Conservation (phyloP, 2,888 invertebrate genomes). For the Trimorus sp. region DNA sequence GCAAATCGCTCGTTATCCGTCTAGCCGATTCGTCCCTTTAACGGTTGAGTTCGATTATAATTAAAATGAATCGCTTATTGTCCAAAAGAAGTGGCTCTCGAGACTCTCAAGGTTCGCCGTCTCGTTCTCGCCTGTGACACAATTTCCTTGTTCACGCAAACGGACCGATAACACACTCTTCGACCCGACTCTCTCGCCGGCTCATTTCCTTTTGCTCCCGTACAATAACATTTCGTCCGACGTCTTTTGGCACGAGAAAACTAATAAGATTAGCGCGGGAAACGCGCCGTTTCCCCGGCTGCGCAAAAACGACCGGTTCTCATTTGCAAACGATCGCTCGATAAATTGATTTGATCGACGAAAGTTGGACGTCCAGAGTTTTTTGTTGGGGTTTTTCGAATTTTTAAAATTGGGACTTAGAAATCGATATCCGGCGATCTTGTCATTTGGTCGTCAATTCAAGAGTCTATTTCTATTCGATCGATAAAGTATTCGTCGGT, state of each 20-base stretch:
- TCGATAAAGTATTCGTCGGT: too few relatives aligned
- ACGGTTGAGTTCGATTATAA: conserved; percentile 71
- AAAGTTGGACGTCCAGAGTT: too few relatives aligned
- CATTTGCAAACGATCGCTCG: neutral
- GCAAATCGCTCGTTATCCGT: conserved; percentile 39
- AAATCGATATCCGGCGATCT: too few relatives aligned
- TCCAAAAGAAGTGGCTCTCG: conserved; percentile 57
- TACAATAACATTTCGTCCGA: conserved; percentile 30
- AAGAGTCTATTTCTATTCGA: too few relatives aligned
- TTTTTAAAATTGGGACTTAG: too few relatives aligned
- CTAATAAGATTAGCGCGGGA: conserved; percentile 21
- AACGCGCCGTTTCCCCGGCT: neutral
- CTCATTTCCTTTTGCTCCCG: conserved; percentile 21
- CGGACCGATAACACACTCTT: conserved; percentile 43
- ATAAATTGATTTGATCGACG: too few relatives aligned
- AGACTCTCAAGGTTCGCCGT: conserved; percentile 31
- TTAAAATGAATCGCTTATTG: conserved; percentile 72
- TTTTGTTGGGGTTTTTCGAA: too few relatives aligned
- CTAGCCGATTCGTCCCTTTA: conserved; percentile 51
- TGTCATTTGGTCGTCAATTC: too few relatives aligned
- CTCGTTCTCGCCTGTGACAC: conserved; percentile 58
- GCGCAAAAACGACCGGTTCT: neutral
- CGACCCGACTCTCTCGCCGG: conserved; percentile 8
- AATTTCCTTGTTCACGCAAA: conserved; percentile 65
- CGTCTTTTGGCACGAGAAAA: conserved; percentile 34